Evolutionary conservation across 1,140 invertebrate species (phyloP), one percentile per base, ranked within the genome.

Genomic region (Nilaparvata lugens): DNA sequence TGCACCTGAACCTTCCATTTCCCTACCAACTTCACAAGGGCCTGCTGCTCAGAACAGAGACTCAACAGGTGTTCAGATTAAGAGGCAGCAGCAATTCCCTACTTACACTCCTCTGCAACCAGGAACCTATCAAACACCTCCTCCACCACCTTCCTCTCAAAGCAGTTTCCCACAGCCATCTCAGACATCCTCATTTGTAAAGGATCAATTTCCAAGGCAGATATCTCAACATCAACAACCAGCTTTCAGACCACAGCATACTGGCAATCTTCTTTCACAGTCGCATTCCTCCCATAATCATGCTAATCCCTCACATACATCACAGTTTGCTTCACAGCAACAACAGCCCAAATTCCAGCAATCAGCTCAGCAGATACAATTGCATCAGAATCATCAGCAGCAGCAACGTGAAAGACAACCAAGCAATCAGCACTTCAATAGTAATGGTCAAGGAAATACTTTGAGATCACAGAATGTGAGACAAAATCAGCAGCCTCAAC

Each of bases 281-380:
- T 21, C 23, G 2, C 25, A 23, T 25, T 23, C 52, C 24, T 54
- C 16, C n/a, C 31, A 18, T 31, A 18, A 54, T 28, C 52, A 54
- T 42, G 25, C 42, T 19, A 4, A 42, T 65, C 78, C 79, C 64
- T 77, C 75, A 62, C 77, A 79, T 59, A 71, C 74, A 42, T 71
- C 74, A 24, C 70, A 72, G 68, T 60, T 73, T 14, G 65, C 68
- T 13, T 52, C 57, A 31, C 71, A 71, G 56, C 71, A 75, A 58
- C 75, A 76, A 60, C 73, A 76, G 63, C 63, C 75, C 25, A 7
- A 71, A 4, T 76, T 76, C 61, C 74, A 75, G 71, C 58, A 66
- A 62, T 58, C 63, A 55, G 55, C 63, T 61, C 38, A 60, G 65
- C 65, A 69, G 64, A 61, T 68, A 56, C 66, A 62, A 56, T 67